Evolutionary conservation across 2,888 invertebrate species (phyloP).

Genomic region (Torymus aiolomorphi): DNA sequence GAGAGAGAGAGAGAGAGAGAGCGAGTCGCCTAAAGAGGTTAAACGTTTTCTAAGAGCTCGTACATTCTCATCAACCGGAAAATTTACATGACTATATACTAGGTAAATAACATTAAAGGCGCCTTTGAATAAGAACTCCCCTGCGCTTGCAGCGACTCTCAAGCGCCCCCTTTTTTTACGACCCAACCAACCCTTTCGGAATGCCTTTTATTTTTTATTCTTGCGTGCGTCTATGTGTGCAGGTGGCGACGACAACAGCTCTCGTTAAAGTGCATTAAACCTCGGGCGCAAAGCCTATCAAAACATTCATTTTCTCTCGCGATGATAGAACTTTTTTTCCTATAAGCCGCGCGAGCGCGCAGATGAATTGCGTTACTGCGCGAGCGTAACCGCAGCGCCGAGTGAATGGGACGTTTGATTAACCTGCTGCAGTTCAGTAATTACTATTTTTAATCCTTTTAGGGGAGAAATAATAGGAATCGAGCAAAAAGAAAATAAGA

Average conservation of each 20-base stretch:
- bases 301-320: conserved; percentile 31
- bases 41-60: conserved; percentile 61
- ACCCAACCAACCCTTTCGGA: conserved; percentile 29
- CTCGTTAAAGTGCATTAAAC: conserved; percentile 47
- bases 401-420: background rate
- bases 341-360: no score
- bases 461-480: no score
- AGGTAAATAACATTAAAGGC: conserved; percentile 67
- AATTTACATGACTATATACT: conserved; percentile 66
- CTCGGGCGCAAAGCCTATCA: conserved; percentile 7
- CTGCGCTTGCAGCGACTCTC: background rate
- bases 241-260: conserved; percentile 20
- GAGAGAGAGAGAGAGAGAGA: conserved; percentile 37
- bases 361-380: no score
- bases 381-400: background rate
- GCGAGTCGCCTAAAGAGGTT: conserved; percentile 58
- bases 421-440: background rate
- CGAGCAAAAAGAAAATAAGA: no score
- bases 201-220: conserved; percentile 34
- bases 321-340: background rate
- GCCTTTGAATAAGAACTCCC: conserved; percentile 42
- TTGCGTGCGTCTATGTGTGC: no score
- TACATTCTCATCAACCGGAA: conserved; percentile 67
- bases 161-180: conserved; percentile 17
- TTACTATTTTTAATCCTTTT: no score